Evolutionary conservation across 2,113 vertebrate genomes (phyloP).

Genomic region (Octodon degus): DNA sequence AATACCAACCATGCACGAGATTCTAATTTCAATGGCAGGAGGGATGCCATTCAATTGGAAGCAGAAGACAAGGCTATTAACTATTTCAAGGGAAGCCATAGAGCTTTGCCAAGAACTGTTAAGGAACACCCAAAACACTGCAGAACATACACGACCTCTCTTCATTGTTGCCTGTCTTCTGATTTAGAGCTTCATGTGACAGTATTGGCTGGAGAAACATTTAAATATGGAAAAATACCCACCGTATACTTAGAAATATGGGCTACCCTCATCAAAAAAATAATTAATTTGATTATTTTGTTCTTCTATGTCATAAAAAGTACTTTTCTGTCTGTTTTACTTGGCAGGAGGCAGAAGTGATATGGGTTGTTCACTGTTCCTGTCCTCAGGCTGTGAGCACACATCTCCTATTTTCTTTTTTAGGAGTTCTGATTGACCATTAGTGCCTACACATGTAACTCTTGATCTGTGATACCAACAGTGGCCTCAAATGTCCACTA

Average conservation of each 20-base stretch:
- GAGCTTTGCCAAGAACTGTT: not conserved
- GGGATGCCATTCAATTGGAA: not conserved
- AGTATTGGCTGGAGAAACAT: constrained; percentile 31
- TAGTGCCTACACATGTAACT: not conserved
- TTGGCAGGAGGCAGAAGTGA: not conserved
- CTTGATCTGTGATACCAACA: not conserved
- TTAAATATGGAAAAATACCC: constrained; percentile 43
- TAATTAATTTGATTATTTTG: constrained; percentile 20
- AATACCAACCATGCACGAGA: not conserved
- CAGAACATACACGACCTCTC: not conserved
- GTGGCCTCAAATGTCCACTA: not conserved
- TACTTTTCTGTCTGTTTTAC: not conserved
- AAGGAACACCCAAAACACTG: not conserved
- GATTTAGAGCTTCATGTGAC: constrained; percentile 14
- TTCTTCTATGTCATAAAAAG: not conserved
- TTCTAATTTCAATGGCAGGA: constrained; percentile 9
- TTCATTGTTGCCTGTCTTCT: not conserved
- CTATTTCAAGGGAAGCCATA: not conserved
- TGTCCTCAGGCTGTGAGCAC: not conserved
- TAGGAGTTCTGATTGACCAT: not conserved
- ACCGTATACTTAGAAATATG: not conserved
- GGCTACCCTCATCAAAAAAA: not conserved
- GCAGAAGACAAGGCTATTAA: constrained; percentile 30
- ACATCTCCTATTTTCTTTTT: not conserved
- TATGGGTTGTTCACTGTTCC: not conserved